Percentiles rank a stretch among this genome's conserved stretches.
Evolutionary conservation across 2,797 vertebrate genomes (phyloP).

Genomic region (Telmatherina bonti): DNA sequence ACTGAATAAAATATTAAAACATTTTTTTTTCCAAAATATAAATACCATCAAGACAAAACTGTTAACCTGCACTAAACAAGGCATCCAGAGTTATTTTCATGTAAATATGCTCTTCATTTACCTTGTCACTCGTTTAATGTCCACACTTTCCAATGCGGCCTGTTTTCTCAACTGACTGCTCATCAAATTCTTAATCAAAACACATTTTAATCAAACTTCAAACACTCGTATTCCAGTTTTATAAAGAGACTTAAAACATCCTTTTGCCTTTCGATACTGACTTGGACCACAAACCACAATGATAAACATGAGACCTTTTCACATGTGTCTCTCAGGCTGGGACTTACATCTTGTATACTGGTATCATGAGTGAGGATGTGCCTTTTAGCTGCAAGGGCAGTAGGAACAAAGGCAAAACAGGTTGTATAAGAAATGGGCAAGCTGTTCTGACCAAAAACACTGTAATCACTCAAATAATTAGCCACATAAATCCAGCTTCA

Average conservation of each 20-base stretch:
- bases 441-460: neutral
- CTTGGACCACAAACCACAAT: neutral
- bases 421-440: neutral
- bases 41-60: constrained; percentile 5
- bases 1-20: constrained; percentile 1
- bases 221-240: constrained; percentile 27
- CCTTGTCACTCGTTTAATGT: neutral
- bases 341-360: neutral
- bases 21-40: constrained; percentile 12
- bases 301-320: constrained; percentile 15
- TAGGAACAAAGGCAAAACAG: neutral
- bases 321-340: neutral
- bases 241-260: neutral
- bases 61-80: neutral
- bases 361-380: neutral
- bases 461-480: too few relatives aligned
- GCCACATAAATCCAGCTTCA: too few relatives aligned
- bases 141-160: neutral
- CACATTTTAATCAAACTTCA: constrained; percentile 15
- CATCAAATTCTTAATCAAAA: neutral
- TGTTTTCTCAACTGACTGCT: neutral
- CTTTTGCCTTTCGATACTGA: constrained; percentile 31
- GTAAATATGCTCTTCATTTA: neutral
- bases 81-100: neutral
- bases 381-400: neutral